Base-by-base conservation (phyloP, 1,140 invertebrate species). In the Lepidurus couesii region DNA sequence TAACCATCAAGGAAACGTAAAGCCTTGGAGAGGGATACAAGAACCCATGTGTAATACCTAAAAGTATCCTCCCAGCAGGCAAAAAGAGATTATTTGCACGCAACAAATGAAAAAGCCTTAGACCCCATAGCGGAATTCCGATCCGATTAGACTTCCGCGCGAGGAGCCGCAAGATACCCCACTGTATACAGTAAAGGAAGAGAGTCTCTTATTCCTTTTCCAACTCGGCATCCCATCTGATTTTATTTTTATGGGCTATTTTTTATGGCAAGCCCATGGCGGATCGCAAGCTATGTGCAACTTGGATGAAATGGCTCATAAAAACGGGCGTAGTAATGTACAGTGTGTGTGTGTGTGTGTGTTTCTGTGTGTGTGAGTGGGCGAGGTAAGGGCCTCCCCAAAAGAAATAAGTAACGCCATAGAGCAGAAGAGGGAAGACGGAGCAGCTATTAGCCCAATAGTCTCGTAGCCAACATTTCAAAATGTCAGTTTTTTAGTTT, bases 271-370 rank as follows among this genome's bases (percentile, higher is more conserved):
- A 9, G 53, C 53, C 34, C 21, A 65, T 65, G 53, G 53, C 53
- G 53, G 53, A 65, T 65, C 53, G 53, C 53, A 65, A 65, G 53
- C 53, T 65, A 65, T 65, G 53, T 65, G 53, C n/a, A 21, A 65
- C 53, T 65, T 65, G 53, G 53, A 65, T 65, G 21, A 65, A 65
- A 65, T 21, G 53, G 53, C 53, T 65, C 53, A 65, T 65, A 65
- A 65, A 65, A 65, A 65, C 53, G 53, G 53, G 53, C 53, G 21
- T 4, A n/a, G 53, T n/a, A 65, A 65, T 65, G 16, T 21, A 21
- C 16, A 65, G 16, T 13, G 21, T n/a, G 16, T 65, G 21, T 6
- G 47, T 65, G 5, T 65, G 8, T 34, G 34, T 34, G 26, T 34
- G 1, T 34, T 1, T 34, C 26, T 34, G 26, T 34, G 26, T 34